A percentile compares a stretch with the other conserved stretches of the same genome.
Evolutionary conservation across 2,888 invertebrate species (phyloP).

Genomic region (Eueremaeus valkanovi): DNA sequence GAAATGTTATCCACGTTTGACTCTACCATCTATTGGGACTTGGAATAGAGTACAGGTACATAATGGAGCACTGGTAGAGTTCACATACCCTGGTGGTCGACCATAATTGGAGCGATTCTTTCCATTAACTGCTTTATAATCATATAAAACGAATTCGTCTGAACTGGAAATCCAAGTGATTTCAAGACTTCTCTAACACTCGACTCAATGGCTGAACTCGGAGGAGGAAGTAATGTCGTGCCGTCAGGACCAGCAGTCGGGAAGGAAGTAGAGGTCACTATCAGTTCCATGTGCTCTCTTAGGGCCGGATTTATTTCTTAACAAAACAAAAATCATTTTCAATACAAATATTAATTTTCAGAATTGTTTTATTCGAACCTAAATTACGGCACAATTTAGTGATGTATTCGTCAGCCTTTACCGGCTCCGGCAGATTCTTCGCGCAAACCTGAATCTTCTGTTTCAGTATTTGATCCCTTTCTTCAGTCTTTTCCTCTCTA

Average conservation of each 20-base stretch:
- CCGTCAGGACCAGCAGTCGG: slow-evolving; percentile 43
- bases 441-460: slow-evolving; percentile 51
- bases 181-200: slow-evolving; percentile 68
- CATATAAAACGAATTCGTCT: slow-evolving; percentile 92
- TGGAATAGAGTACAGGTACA: background rate
- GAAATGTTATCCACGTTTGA: too few relatives aligned
- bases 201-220: slow-evolving; percentile 41
- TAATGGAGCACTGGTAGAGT: background rate
- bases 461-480: slow-evolving; percentile 47
- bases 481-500: slow-evolving; percentile 46
- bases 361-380: background rate
- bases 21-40: background rate
- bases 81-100: slow-evolving; percentile 71
- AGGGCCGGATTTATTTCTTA: slow-evolving; percentile 60
- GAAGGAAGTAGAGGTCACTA: slow-evolving; percentile 44
- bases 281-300: slow-evolving; percentile 50
- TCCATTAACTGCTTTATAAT: slow-evolving; percentile 92
- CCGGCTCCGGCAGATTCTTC: slow-evolving; percentile 83
- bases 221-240: slow-evolving; percentile 42
- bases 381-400: slow-evolving; percentile 51
- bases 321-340: slow-evolving; percentile 44
- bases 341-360: background rate
- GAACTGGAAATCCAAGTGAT: slow-evolving; percentile 87
- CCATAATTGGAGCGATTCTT: slow-evolving; percentile 91
- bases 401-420: slow-evolving; percentile 67